Base-by-base conservation (phyloP, 1,140 invertebrate genomes). In the Argopecten irradians region DNA sequence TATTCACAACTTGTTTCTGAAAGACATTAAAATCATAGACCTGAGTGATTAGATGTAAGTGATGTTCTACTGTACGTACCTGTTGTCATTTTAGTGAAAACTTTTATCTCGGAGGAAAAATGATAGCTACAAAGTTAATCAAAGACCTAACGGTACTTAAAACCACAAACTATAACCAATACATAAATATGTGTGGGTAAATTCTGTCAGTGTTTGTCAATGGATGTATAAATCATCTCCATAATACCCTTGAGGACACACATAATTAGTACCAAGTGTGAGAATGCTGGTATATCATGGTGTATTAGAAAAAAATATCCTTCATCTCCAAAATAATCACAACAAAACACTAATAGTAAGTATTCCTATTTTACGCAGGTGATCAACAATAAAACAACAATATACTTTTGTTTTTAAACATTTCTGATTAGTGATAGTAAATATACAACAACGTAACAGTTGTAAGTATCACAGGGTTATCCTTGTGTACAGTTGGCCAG, bases 401-500 rank as follows among this genome's bases (percentile, higher is more conserved):
- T 71, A n/a, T 5, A 71, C 55, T 28, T 8, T 71, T 28, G n/a
- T 71, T n/a, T 71, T 3, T 71, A 5, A 28, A 55, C 55, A 71
- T 71, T 71, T 71, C 55, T 71, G 55, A 28, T 71, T 71, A 71
- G n/a, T n/a, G n/a, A 1, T 71, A 28, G 0, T n/a, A 11, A 28
- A 28, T 28, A 71, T n/a, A 71, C 7, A 55, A 46, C 43, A 46
- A 19, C 55, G 28, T 7, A 55, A 46, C 43, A 46, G 43, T 46
- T 71, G 22, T 71, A 28, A 71, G 55, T 28, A 71, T 71, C 55
- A 84, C 34, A 84, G 83, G 39, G 34, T 41, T 22, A 9, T 19
- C 33, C 33, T 33, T 36, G 28, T 28, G 34, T 84, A 84, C 8
- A 84, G 34, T 1, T 93, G 33, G 32, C 22, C 35, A 90, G 83